These are phyloP conservation scores for Heliconius hortense DNA, from an alignment of 2,888 invertebrate genomes.

Conservation along the genomic window DNA sequence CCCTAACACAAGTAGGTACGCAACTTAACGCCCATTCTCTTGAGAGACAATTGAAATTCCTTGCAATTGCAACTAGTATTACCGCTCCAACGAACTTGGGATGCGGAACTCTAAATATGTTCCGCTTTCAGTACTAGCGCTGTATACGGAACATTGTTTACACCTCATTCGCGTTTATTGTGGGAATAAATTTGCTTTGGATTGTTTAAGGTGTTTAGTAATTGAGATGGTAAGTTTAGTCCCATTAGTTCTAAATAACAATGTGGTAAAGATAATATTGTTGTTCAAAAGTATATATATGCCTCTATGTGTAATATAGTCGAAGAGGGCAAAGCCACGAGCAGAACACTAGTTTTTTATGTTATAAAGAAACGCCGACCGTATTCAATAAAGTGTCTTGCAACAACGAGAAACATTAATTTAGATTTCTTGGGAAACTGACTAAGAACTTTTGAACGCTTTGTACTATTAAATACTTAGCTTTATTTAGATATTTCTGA, in stretches of 20 bases:
- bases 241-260: too few relatives aligned
- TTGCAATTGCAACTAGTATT: conserved; percentile 15
- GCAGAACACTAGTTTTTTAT: not conserved
- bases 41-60: conserved; percentile 24
- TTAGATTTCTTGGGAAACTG: conserved; percentile 29
- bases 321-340: too few relatives aligned
- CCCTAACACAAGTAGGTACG: not conserved
- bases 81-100: conserved; percentile 14
- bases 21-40: conserved; percentile 12
- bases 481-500: not conserved
- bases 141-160: not conserved
- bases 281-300: too few relatives aligned
- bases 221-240: not conserved
- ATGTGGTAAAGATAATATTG: too few relatives aligned
- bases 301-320: too few relatives aligned
- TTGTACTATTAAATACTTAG: not conserved
- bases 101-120: conserved; percentile 17
- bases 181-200: too few relatives aligned
- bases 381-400: conserved; percentile 2
- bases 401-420: conserved; percentile 44
- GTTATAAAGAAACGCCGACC: not conserved
- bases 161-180: conserved; percentile 2
- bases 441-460: conserved; percentile 22
- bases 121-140: not conserved
- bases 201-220: not conserved